Percentiles rank a stretch among this genome's conserved stretches.
Conservation (phyloP, 2,888 invertebrate genomes). For the Gari tellinella region DNA sequence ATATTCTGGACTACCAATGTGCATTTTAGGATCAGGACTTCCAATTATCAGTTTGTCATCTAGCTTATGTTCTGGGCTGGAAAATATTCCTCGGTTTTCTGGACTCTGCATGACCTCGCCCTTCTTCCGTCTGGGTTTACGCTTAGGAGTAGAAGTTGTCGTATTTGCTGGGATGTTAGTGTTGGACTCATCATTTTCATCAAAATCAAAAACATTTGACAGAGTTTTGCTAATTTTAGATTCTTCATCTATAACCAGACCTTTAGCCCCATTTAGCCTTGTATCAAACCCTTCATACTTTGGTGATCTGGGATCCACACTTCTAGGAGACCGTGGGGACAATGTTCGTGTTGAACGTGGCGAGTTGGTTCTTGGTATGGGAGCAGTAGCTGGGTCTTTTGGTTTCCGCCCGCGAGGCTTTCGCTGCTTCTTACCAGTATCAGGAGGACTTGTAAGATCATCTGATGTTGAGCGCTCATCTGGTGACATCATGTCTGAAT, state of each 20-base stretch:
- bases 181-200: slow-evolving; percentile 66
- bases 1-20: slow-evolving; percentile 43
- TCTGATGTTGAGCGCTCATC: slow-evolving; percentile 60
- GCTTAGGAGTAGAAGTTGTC: slow-evolving; percentile 28
- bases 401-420: slow-evolving; percentile 71
- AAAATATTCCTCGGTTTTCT: slow-evolving; percentile 43
- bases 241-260: slow-evolving; percentile 20
- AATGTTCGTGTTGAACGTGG: slow-evolving; percentile 63
- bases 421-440: slow-evolving; percentile 48
- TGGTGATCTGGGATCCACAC: slow-evolving; percentile 52
- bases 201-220: slow-evolving; percentile 76
- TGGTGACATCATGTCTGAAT: slow-evolving; percentile 62
- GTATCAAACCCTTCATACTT: slow-evolving; percentile 43
- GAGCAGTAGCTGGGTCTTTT: slow-evolving; percentile 70
- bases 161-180: slow-evolving; percentile 10
- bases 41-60: slow-evolving; percentile 47
- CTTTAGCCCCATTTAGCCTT: slow-evolving; percentile 49
- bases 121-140: slow-evolving; percentile 55
- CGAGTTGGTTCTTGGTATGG: slow-evolving; percentile 65
- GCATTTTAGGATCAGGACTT: slow-evolving; percentile 43
- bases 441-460: slow-evolving; percentile 47
- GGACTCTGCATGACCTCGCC: slow-evolving; percentile 58
- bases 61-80: slow-evolving; percentile 49
- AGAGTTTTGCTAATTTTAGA: slow-evolving; percentile 33
- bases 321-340: slow-evolving; percentile 68